Conservation (phyloP, 2,797 vertebrate genomes). For the Nothura maculosa region DNA sequence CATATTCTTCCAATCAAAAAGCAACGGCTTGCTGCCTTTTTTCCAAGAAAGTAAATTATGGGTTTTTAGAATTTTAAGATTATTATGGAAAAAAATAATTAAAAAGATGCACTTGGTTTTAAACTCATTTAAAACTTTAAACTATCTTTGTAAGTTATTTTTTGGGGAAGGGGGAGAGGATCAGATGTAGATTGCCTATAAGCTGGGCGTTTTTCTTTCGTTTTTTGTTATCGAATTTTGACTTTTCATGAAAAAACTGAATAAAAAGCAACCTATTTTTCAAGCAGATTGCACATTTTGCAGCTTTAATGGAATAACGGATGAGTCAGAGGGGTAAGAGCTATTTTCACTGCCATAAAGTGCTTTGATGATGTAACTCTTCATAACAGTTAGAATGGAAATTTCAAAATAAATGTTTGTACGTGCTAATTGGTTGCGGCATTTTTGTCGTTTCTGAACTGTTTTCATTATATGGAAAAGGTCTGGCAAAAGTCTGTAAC, state of each 20-base stretch:
- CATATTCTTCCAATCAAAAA: constrained; percentile 99
- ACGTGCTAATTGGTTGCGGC: constrained; percentile 77
- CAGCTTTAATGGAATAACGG: constrained; percentile 87
- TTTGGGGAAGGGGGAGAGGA: constrained; percentile 67
- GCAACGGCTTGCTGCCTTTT: constrained; percentile 95
- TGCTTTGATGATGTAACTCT: constrained; percentile 88
- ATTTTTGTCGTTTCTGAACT: constrained; percentile 71
- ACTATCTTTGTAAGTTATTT: constrained; percentile 88
- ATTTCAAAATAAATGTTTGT: constrained; percentile 90
- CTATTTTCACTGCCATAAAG: constrained; percentile 88
- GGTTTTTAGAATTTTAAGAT: constrained; percentile 83
- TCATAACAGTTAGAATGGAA: constrained; percentile 81
- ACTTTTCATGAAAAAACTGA: constrained; percentile 84
- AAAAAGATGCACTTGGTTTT: constrained; percentile 84
- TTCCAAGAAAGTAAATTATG: constrained; percentile 93
- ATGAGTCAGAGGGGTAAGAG: constrained; percentile 83
- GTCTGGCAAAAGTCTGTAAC: constrained; percentile 8
- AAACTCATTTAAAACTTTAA: constrained; percentile 84
- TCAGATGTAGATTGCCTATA: constrained; percentile 78
- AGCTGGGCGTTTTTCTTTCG: constrained; percentile 40
- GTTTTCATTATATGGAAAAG: constrained; percentile 26
- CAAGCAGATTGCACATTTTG: constrained; percentile 88
- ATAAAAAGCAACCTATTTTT: constrained; percentile 87
- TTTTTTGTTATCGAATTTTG: constrained; percentile 47
- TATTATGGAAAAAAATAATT: constrained; percentile 72